These are phyloP conservation scores for Dascyllus trimaculatus DNA, from an alignment of 2,113 vertebrate species.

Conservation along the genomic window DNA sequence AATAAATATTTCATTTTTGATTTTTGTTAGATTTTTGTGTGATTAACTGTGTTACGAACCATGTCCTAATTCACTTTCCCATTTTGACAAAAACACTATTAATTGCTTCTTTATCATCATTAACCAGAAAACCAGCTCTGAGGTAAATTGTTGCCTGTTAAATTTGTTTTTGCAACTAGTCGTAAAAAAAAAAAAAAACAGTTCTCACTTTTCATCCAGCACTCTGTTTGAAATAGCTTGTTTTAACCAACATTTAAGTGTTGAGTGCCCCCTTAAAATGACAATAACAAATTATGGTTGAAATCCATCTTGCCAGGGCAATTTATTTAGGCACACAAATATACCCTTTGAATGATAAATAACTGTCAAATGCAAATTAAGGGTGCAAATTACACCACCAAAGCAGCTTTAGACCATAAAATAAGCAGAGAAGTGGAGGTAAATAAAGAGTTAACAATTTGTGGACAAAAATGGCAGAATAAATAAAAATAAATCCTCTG, in stretches of 20 bases:
- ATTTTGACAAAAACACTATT: slow-evolving; percentile 22
- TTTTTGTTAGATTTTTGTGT: slow-evolving; percentile 98
- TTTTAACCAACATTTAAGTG: slow-evolving; percentile 25
- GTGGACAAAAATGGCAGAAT: too few species aligned
- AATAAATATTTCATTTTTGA: slow-evolving; percentile 99
- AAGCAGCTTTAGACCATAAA: slow-evolving; percentile 25
- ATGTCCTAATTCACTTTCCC: slow-evolving; percentile 25
- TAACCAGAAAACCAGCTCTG: background rate
- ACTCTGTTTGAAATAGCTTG: slow-evolving; percentile 27
- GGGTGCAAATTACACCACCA: slow-evolving; percentile 38
- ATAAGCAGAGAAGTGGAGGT: slow-evolving; percentile 6
- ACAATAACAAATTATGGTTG: slow-evolving; percentile 51
- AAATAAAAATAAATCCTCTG: too few species aligned
- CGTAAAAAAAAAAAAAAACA: slow-evolving; percentile 17
- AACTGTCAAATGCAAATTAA: slow-evolving; percentile 61
- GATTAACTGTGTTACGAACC: slow-evolving; percentile 84
- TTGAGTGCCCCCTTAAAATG: slow-evolving; percentile 47
- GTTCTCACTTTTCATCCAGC: slow-evolving; percentile 29
- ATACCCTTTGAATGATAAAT: slow-evolving; percentile 49
- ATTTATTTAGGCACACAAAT: slow-evolving; percentile 56
- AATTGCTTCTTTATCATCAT: slow-evolving; percentile 3
- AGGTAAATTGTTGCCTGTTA: slow-evolving; percentile 40
- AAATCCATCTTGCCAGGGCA: slow-evolving; percentile 40
- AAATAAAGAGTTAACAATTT: background rate
- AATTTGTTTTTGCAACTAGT: slow-evolving; percentile 45